Evolutionary conservation across 2,888 invertebrate species (phyloP).

Genomic region (Zaprionus obscuricornis): DNA sequence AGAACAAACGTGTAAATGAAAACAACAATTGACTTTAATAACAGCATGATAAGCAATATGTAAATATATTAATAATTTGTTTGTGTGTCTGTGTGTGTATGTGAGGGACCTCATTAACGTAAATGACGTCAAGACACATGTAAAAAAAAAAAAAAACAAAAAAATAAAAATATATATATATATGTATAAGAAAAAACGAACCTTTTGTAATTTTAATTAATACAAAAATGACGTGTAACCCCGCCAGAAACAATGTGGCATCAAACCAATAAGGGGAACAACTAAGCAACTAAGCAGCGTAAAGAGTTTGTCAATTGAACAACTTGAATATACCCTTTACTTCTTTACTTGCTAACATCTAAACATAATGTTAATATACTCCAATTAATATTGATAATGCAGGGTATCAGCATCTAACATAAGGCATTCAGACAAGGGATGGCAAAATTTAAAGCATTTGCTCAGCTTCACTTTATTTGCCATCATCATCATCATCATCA

Average conservation of each 20-base stretch:
- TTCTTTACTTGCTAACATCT: too few species aligned
- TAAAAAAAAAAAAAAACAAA: conserved; percentile 43
- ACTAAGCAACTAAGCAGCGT: not conserved
- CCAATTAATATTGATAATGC: too few species aligned
- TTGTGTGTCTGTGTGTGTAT: conserved; percentile 13
- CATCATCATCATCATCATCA: too few species aligned
- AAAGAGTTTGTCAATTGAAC: too few species aligned
- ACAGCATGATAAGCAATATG: conserved; percentile 7
- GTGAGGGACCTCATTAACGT: conserved; percentile 57
- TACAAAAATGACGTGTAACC: conserved; percentile 57
- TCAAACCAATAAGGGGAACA: conserved; percentile 54
- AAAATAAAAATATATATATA: too few species aligned
- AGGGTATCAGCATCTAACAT: conserved; percentile 15
- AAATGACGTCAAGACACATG: conserved; percentile 51
- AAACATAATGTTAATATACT: too few species aligned
- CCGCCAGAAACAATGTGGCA: conserved; percentile 25
- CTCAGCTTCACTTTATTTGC: conserved; percentile 28
- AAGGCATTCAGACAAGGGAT: not conserved
- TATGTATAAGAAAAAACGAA: too few species aligned
- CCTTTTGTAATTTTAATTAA: conserved; percentile 75
- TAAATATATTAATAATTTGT: not conserved
- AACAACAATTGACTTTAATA: conserved; percentile 46
- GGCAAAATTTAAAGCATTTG: conserved; percentile 10
- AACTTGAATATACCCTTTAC: not conserved
- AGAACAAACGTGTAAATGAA: conserved; percentile 12